Percentiles rank a stretch among this genome's conserved stretches.
phyloP scores from a whole-genome alignment of 2,888 invertebrate genomes.

The Stenchaetothrips biformis region DNA sequence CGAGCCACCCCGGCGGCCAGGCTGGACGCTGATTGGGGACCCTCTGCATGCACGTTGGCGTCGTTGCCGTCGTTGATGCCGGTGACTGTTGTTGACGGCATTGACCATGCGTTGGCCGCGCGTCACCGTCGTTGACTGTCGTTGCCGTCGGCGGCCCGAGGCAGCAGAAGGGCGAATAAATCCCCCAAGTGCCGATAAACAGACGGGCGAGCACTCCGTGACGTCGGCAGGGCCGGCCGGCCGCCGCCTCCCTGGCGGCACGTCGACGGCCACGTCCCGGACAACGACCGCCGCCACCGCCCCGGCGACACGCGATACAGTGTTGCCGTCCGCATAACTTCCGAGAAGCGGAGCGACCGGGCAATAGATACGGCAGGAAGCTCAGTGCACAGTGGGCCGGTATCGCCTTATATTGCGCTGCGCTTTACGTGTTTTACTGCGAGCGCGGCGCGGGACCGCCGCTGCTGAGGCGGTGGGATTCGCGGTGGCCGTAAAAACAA shows the following conservation, averaged over 20 bases:
- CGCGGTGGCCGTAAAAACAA: conserved; percentile 2
- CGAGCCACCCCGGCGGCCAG: too few relatives aligned
- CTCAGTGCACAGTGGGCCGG: not conserved
- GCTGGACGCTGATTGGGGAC: too few relatives aligned
- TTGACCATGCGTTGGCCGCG: too few relatives aligned
- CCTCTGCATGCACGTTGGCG: too few relatives aligned
- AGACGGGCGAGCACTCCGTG: not conserved
- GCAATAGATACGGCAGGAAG: not conserved
- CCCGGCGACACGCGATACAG: not conserved
- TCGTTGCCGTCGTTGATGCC: too few relatives aligned
- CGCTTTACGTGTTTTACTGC: too few relatives aligned
- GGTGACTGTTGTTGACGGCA: too few relatives aligned
- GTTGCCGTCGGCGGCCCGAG: too few relatives aligned
- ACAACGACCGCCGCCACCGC: not conserved
- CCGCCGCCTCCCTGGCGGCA: too few relatives aligned
- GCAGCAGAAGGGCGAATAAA: not conserved
- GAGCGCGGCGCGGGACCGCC: not conserved
- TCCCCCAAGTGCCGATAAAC: conserved; percentile 9
- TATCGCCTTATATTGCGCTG: not conserved
- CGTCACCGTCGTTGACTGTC: too few relatives aligned
- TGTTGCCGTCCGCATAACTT: not conserved
- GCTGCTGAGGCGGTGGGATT: not conserved
- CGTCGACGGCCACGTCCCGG: not conserved
- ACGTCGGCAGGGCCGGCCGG: too few relatives aligned
- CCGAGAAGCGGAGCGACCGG: not conserved